A percentile compares a stretch with the other conserved stretches of the same genome.
Evolutionary conservation across 1,140 invertebrate species (phyloP).

Genomic region (Philotrypesis tridentata): DNA sequence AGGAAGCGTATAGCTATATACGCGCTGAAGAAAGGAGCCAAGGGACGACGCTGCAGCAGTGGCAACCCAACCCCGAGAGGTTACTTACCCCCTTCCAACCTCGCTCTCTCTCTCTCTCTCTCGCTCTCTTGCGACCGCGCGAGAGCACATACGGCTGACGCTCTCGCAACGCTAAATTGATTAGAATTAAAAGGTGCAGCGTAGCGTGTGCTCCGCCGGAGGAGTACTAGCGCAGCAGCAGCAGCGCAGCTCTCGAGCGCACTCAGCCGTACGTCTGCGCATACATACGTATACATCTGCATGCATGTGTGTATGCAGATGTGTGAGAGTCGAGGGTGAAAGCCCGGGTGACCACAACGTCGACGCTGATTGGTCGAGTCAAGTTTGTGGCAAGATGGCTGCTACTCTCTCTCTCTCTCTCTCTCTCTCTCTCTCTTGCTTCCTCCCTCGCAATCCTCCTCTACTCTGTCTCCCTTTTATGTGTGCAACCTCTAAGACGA

Average conservation of each 20-base stretch:
- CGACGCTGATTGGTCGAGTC: slow-evolving; percentile 74
- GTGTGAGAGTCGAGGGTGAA: slow-evolving; percentile 50
- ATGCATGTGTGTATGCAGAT: slow-evolving; percentile 33
- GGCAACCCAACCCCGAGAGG: slow-evolving; percentile 41
- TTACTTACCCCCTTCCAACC: slow-evolving; percentile 49
- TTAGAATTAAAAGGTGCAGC: slow-evolving; percentile 73
- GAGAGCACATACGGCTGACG: slow-evolving; percentile 24
- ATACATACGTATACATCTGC: slow-evolving; percentile 41
- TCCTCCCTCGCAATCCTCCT: slow-evolving; percentile 49
- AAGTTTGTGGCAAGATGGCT: slow-evolving; percentile 75
- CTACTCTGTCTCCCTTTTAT: slow-evolving; percentile 52
- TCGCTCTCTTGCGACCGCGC: slow-evolving; percentile 1
- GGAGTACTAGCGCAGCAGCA: slow-evolving; percentile 36
- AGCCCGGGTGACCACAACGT: slow-evolving; percentile 72
- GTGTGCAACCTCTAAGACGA: slow-evolving; percentile 48
- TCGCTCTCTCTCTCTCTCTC: slow-evolving; percentile 26
- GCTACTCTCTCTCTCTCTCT: slow-evolving; percentile 54
- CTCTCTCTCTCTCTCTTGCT: slow-evolving; percentile 58
- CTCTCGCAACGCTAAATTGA: slow-evolving; percentile 68
- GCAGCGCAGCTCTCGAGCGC: slow-evolving; percentile 42
- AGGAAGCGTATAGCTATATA: slow-evolving; percentile 1
- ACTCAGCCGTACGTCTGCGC: neutral
- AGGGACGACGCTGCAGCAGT: neutral
- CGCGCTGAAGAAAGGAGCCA: neutral
- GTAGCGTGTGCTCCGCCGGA: slow-evolving; percentile 53